Evolutionary conservation across 2,113 vertebrate genomes (phyloP), one percentile per base, ranked within the genome.

Genomic region (Cygnus atratus): DNA sequence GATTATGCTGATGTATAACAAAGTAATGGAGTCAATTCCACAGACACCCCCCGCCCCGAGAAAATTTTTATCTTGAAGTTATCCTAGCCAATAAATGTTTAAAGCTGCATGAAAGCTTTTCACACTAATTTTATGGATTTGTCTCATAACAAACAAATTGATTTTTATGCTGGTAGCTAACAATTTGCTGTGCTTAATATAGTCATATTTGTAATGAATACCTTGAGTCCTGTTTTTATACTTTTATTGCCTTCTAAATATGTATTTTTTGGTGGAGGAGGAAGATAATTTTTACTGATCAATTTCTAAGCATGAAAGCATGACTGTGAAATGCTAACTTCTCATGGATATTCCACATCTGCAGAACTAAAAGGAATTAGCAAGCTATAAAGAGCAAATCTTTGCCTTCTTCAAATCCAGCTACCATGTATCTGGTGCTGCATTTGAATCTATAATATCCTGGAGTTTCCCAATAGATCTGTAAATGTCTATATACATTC

Each of bases 81-180:
- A 26, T 29, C n/a, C 9, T 74, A 87, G 24, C 9, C 29, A 95
- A 41, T 37, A 83, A 79, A 48, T 52, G 17, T 55, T 95, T 79
- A 26, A 68, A 94, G 29, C 62, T 81, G 59, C 48, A 16, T 78
- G 48, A 91, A 92, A 77, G 29, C 6, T 79, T 85, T 93, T 71
- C 16, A 22, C 2, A 7, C n/a, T 52, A 73, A 59, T 90, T 96
- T 88, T 92, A 74, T 78, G n/a, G 19, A 77, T 97, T 93, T 25
- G 21, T 50, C 62, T 96, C 1, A 0, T 93, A 96, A 94, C 20
- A 93, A 96, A 55, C 8, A 46, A 87, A 95, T 44, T 92, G 44
- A n/a, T 96, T 97, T 97, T 96, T 96, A 62, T 93, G 26, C 68
- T 96, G 25, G 12, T 76, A 88, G 67, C 39, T 73, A 96, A 72